Base-by-base conservation (phyloP, 2,113 vertebrate genomes). In the Heteronetta atricapilla region DNA sequence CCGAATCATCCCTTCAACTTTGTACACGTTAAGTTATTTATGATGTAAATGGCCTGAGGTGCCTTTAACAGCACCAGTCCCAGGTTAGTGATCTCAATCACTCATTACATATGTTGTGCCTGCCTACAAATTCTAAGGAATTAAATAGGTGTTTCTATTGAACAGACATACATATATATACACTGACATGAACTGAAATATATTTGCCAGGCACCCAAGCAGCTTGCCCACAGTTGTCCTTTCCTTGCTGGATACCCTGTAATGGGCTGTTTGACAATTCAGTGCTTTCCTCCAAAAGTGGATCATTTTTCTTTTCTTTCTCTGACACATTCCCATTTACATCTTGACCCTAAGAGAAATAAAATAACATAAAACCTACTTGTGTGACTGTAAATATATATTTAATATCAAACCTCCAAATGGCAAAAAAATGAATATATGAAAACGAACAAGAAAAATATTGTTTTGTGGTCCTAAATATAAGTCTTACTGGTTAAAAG, bases 261-360 rank as follows among this genome's bases (percentile, higher is more conserved):
- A 69, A 81, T 10, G 56, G n/a, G 46, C 34, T 94, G 46, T 64
- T 70, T 66, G 81, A 44, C 42, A 88, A 42, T 2, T 68, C 21
- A 11, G 15, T 44, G 36, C 59, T 77, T 84, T 55, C 80, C 78
- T 95, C 74, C 90, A 78, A 58, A 94, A 34, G 33, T 1, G 48
- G 42, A 80, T 88, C 28, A 68, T 42, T 89, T 33, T 81, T 68
- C 38, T 46, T 86, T 34, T 89, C 48, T 21, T 89, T 89, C 62
- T 95, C 68, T 23, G 66, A 15, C 13, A 66, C 46, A 67, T 75
- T 97, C 82, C 72, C 88, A 89, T 93, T 93, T 93, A 90, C 55
- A 68, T 86, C 82, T 82, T 74, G 79, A 78, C 36, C 33, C 93
- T 88, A 73, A 33, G 21, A 94, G 50, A 97, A 96, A 80, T 8